Percentiles rank a stretch among this genome's conserved stretches.
Conservation (phyloP, 2,113 vertebrate genomes). For the Malaclemys terrapin region DNA sequence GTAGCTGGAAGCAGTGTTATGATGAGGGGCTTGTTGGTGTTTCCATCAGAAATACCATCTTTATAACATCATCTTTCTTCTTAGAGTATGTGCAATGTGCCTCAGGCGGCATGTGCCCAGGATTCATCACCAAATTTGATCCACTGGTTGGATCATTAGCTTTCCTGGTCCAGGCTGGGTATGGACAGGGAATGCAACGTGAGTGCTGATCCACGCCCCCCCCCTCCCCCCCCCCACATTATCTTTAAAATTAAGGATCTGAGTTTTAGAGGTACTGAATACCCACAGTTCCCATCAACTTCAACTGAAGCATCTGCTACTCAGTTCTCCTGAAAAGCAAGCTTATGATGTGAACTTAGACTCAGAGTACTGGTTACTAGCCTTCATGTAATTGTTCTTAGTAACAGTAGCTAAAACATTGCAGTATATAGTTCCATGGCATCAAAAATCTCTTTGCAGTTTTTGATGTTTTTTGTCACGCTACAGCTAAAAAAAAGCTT, state of each 20-base stretch:
- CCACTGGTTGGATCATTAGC: too few species aligned
- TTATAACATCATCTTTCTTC: neutral
- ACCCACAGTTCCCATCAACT: neutral
- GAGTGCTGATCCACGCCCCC: too few species aligned
- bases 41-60: neutral
- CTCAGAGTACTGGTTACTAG: neutral
- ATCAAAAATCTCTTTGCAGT: neutral
- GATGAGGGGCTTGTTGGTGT: neutral
- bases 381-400: neutral
- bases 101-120: too few species aligned
- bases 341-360: neutral
- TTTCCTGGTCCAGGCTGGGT: too few species aligned
- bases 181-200: too few species aligned
- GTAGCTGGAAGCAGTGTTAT: neutral
- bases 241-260: neutral
- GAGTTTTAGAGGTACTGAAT: constrained; percentile 7
- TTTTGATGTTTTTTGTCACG: neutral
- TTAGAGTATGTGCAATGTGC: neutral
- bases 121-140: too few species aligned
- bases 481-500: neutral
- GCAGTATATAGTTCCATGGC: neutral
- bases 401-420: neutral
- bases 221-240: neutral
- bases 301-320: neutral
- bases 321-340: neutral